Evolutionary conservation across 2,888 invertebrate genomes (phyloP), one percentile per base, ranked within the genome.

Genomic region (Campoletis raptor): DNA sequence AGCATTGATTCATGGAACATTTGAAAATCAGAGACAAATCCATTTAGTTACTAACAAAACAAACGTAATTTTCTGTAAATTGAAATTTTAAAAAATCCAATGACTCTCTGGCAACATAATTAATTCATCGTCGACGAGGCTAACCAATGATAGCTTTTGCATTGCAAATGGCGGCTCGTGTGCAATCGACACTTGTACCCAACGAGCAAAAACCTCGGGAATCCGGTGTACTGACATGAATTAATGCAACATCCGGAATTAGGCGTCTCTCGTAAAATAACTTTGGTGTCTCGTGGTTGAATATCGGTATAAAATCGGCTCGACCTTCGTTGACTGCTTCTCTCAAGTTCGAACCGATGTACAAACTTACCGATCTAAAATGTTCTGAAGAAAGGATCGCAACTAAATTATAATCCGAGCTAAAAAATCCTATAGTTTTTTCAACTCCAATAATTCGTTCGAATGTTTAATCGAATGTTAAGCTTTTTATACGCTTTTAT

Each of bases 121-220:
- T 30, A 21, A 21, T 24, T 30, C 8, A 48, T 48, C 7, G 15
- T 10, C 30, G 3, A 42, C 1, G n/a, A 36, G 48, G 42, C 95
- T 95, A 95, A 98, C 98, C 99, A 91, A 99, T 96, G 92, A 99
- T 98, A 83, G 96, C 95, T 95, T 98, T 98, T 18, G 98, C 97
- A 95, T 98, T 96, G 86, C 97, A 96, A 15, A 98, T 94, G 0
- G 97, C 99, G 0, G 98, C 96, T 81, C 98, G 95, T 0, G 98
- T 97, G 93, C 98, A 98, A 94, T 99, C 99, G 0, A 99, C 98
- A 86, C 98, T 98, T 0, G 99, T 98, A 5, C 99, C 99, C 85
- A 99, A 95, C 77, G 98, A 97, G 95, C 99, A 99, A 94, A 96
- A 99, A 0, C 99, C 99, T 92, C 99, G 98, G 48, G 95, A 94